phyloP scores from a whole-genome alignment of 2,113 vertebrate species.

The Notarius quadriscutis region DNA sequence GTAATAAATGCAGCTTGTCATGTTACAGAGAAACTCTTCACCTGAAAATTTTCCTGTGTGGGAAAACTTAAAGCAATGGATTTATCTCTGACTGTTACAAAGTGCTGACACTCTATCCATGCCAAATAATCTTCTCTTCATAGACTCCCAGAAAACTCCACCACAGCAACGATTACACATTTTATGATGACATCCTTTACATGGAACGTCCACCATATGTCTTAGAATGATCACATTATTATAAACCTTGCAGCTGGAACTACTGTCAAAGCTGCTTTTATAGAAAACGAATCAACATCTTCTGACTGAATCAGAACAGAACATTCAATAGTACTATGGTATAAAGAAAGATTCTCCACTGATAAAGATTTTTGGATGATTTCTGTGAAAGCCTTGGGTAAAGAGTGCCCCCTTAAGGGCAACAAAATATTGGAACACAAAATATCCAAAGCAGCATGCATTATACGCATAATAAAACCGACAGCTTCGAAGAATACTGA shows the following conservation, averaged over 20 bases:
- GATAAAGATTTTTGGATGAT: neutral
- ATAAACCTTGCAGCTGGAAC: neutral
- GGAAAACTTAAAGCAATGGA: neutral
- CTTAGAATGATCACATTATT: neutral
- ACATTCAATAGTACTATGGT: too few relatives aligned
- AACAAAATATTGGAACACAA: neutral
- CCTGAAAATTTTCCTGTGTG: neutral
- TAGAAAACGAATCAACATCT: constrained; percentile 5
- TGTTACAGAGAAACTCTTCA: neutral
- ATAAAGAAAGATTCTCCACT: constrained; percentile 5
- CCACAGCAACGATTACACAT: neutral
- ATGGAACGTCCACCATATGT: neutral
- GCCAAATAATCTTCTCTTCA: neutral
- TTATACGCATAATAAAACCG: neutral
- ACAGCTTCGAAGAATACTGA: neutral
- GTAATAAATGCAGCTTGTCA: neutral
- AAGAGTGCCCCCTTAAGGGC: constrained; percentile 47
- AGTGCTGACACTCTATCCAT: neutral
- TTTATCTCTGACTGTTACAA: neutral
- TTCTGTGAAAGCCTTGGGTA: constrained; percentile 31
- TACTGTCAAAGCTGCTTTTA: neutral
- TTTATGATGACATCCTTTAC: neutral
- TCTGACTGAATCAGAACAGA: neutral
- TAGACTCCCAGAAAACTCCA: neutral
- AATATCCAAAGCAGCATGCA: neutral